Evolutionary conservation across 2,113 vertebrate species (phyloP).

Genomic region (Dinomys branickii): DNA sequence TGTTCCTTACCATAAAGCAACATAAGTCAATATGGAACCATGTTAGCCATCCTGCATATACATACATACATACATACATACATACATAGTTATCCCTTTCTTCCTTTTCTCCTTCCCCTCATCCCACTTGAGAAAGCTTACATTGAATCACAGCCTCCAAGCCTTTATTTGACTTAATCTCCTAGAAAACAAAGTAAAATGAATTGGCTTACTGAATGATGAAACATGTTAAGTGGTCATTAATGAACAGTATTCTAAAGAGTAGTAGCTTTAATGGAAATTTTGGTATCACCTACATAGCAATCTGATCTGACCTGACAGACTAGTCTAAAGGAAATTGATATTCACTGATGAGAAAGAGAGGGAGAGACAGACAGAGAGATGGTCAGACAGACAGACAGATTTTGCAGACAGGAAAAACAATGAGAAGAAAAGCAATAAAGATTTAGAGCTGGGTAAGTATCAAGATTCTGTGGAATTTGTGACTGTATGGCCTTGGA

Average conservation of each 20-base stretch:
- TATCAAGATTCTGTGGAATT: background rate
- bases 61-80: no score
- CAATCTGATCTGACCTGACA: background rate
- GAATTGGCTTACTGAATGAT: background rate
- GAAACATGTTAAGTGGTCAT: background rate
- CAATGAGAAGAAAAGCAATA: background rate
- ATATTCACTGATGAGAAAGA: background rate
- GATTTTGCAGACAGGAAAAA: background rate
- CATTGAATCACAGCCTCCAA: background rate
- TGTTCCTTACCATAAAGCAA: no score
- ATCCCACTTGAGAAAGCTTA: background rate
- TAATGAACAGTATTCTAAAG: background rate
- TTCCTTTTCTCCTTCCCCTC: no score
- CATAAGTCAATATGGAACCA: no score
- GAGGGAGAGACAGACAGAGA: background rate
- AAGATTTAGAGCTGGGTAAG: no score
- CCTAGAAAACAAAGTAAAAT: conserved; percentile 29
- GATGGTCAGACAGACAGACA: background rate
- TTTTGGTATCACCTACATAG: background rate
- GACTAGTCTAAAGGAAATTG: background rate
- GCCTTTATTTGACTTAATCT: background rate
- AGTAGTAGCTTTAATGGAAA: background rate
- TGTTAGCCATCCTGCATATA: no score
- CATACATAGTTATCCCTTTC: no score
- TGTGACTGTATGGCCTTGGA: background rate